A percentile compares a stretch with the other conserved stretches of the same genome.
Evolutionary conservation across 2,888 invertebrate species (phyloP).

Genomic region (Caenorhabditis sulstoni): DNA sequence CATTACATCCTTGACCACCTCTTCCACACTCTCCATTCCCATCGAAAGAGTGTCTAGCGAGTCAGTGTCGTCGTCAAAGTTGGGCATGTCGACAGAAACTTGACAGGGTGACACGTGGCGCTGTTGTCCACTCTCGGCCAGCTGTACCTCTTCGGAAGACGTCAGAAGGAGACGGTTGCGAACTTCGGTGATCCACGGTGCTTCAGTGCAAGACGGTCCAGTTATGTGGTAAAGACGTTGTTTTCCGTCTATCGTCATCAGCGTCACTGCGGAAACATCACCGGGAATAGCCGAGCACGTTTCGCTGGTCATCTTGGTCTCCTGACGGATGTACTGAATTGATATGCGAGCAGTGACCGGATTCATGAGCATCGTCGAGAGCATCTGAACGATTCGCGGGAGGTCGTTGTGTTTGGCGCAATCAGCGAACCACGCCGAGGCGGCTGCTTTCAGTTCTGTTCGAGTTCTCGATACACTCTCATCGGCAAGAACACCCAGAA

Average conservation of each 20-base stretch:
- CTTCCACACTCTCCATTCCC: conserved; percentile 69
- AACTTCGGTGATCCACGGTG: conserved; percentile 61
- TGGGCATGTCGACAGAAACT: conserved; percentile 58
- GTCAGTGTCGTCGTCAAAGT: conserved; percentile 72
- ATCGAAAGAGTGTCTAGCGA: conserved; percentile 75
- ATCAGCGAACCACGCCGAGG: conserved; percentile 87
- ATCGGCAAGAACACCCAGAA: conserved; percentile 78
- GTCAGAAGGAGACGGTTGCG: conserved; percentile 59
- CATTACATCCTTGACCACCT: conserved; percentile 71
- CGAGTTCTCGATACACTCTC: conserved; percentile 71
- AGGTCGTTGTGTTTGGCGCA: conserved; percentile 87
- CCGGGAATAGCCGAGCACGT: conserved; percentile 67
- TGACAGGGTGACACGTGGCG: conserved; percentile 25
- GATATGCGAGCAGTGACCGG: conserved; percentile 89
- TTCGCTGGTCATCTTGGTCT: conserved; percentile 67
- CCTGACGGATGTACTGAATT: conserved; percentile 83
- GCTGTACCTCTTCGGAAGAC: conserved; percentile 43
- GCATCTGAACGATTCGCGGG: conserved; percentile 86
- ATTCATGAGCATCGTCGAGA: conserved; percentile 86
- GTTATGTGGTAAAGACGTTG: conserved; percentile 77
- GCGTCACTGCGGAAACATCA: conserved; percentile 70
- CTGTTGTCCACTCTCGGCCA: conserved; percentile 27
- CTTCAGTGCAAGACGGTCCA: conserved; percentile 33
- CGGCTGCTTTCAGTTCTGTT: conserved; percentile 81
- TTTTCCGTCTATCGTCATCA: conserved; percentile 73